These are phyloP conservation scores for Selenia dentaria DNA, from an alignment of 2,888 invertebrate genomes.

Conservation along the genomic window DNA sequence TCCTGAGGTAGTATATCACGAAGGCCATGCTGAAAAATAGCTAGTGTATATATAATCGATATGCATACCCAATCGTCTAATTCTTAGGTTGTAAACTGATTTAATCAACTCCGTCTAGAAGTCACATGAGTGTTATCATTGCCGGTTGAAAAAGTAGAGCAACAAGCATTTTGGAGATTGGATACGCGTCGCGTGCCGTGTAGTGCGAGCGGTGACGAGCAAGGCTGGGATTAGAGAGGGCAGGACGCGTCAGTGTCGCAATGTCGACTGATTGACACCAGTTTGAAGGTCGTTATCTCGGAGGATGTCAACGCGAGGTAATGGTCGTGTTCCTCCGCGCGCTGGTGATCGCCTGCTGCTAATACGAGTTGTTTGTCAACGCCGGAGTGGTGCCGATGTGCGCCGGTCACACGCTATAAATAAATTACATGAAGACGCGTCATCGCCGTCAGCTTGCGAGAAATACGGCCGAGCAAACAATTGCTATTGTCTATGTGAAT, in stretches of 20 bases:
- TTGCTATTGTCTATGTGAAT: constrained; percentile 56
- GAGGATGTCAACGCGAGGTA: constrained; percentile 52
- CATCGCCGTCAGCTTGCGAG: constrained; percentile 45
- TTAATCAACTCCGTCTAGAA: not conserved
- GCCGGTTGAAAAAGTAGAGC: constrained; percentile 10
- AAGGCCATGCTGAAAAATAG: too few relatives aligned
- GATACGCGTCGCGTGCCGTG: constrained; percentile 8
- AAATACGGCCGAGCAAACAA: constrained; percentile 47
- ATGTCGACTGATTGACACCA: constrained; percentile 37
- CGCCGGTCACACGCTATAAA: constrained; percentile 62
- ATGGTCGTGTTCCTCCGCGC: constrained; percentile 57
- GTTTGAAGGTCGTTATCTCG: constrained; percentile 50
- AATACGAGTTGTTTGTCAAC: constrained; percentile 74
- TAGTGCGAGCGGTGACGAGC: not conserved
- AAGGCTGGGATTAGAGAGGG: constrained; percentile 11
- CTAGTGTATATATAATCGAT: too few relatives aligned
- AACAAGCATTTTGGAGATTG: not conserved
- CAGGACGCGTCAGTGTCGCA: constrained; percentile 38
- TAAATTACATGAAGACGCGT: constrained; percentile 57
- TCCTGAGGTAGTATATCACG: too few relatives aligned
- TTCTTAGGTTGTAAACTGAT: too few relatives aligned
- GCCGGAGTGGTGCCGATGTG: constrained; percentile 59
- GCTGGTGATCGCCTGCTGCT: constrained; percentile 38
- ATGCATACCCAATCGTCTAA: too few relatives aligned
- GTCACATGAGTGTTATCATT: not conserved